Evolutionary conservation across 2,888 invertebrate genomes (phyloP).

Genomic region (Druceiella hillmani): DNA sequence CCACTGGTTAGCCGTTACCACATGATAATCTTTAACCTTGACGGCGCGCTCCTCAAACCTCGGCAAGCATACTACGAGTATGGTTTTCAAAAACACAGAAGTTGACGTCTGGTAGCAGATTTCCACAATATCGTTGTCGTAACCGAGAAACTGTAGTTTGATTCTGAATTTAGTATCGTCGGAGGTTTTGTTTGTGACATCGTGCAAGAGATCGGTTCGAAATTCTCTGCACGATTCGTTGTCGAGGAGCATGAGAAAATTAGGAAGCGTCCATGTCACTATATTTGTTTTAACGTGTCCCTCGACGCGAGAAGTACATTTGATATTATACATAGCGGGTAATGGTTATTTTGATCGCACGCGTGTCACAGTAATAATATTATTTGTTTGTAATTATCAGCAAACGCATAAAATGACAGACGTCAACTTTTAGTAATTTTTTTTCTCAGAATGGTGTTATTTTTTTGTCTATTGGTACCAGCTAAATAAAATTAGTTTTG

Average conservation of each 20-base stretch:
- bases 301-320: slow-evolving; percentile 39
- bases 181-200: slow-evolving; percentile 19
- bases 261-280: slow-evolving; percentile 41
- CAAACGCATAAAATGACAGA: too few species aligned
- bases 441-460: too few species aligned
- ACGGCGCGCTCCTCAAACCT: slow-evolving; percentile 43
- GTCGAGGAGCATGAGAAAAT: slow-evolving; percentile 36
- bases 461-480: too few species aligned
- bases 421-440: too few species aligned
- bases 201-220: slow-evolving; percentile 35
- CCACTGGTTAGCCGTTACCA: slow-evolving; percentile 43
- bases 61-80: slow-evolving; percentile 39
- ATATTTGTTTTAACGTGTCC: slow-evolving; percentile 43
- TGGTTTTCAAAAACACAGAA: slow-evolving; percentile 39
- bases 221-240: slow-evolving; percentile 37
- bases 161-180: slow-evolving; percentile 31
- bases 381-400: too few species aligned
- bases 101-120: slow-evolving; percentile 39
- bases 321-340: slow-evolving; percentile 28
- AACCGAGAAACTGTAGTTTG: slow-evolving; percentile 43
- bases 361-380: too few species aligned
- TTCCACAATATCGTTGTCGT: slow-evolving; percentile 41
- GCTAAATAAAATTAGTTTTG: too few species aligned
- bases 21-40: slow-evolving; percentile 41
- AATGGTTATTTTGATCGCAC: too few species aligned